Base-by-base conservation (phyloP, 2,888 invertebrate genomes). In the Petrolisthes manimaculis region DNA sequence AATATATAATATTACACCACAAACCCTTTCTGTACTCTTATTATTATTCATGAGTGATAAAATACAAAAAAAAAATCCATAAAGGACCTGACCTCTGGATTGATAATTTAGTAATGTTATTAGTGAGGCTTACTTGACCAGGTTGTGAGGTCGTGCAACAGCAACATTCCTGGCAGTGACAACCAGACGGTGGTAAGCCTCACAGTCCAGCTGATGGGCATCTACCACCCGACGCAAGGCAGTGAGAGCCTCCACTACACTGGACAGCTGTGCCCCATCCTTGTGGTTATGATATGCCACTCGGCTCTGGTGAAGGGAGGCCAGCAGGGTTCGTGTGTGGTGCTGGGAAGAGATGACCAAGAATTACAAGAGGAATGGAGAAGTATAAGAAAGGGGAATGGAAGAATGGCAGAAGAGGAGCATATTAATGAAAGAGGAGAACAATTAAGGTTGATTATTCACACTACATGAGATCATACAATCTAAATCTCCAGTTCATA, bases 171-270 rank as follows among this genome's bases (percentile, higher is more conserved):
- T 94, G 0, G 97, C 96, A 18, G 97, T 95, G 85, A 97, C 93
- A 71, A 98, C 95, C 54, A 98, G 94, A 3, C 97, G 95, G 93
- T 97, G 97, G 93, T 96, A 98, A 85, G 96, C 96, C 93, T 98
- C 98, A 0, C 98, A 97, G 93, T 98, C 97, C 91, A 97, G 89
- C 6, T 88, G 93, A 92, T 82, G 93, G 87, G 91, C 80, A 91
- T 69, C 56, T 82, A 81, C 79, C 74, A 75, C 55, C 9, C 85
- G 80, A 4, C 79, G 86, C 37, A 91, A 83, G 55, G 80, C 80
- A 9, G 53, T 54, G 18, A 91, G 83, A 9, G 82, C 77, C 14
- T 86, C 84, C 78, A 86, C 80, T 51, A 91, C 88, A 54, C 77
- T 86, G 54, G 86, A 18, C 18, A 90, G 83, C 74, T 91, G 89